Evolutionary conservation across 2,888 invertebrate genomes (phyloP), one percentile per base, ranked within the genome.

Genomic region (Epinotia brunnichana): DNA sequence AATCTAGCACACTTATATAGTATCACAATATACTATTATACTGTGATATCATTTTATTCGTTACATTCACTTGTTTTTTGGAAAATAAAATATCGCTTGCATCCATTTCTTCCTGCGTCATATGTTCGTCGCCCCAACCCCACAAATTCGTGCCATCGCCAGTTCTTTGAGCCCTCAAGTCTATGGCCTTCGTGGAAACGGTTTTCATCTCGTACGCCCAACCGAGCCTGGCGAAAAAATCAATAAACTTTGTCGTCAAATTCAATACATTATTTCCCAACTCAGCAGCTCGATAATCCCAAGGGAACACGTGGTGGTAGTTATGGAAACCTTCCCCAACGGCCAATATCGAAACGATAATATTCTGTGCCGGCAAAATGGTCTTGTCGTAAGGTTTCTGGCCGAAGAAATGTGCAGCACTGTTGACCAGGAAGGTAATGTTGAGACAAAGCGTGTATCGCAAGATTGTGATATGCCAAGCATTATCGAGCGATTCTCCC

Each of bases 381-480:
- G 64, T 77, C 76, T 82, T 85, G 71, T 95, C 90, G 67, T 93
- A 94, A 35, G 93, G 91, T 68, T 86, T 88, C 53, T 85, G 82
- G 1, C 93, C 93, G 85, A 87, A 93, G 41, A 87, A 81, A 82
- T 96, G 95, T 15, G 95, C 95, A 3, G 92, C 94, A 76, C 95
- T 95, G 87, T 96, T 96, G 2, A 96, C 95, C n/a, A 94, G 85
- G 93, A 95, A 95, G 0, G 95, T 95, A 74, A 91, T 66, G 84
- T 96, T 94, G n/a, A 95, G 89, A n/a, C 91, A 91, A 72, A 91
- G 81, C 11, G 90, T 86, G 84, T 95, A 95, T 11, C 95, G 90
- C 19, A 95, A 78, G 54, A 93, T 85, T 3, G 82, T 79, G 0
- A 89, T 78, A 74, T 87, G 84, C 87, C 88, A 90, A 2, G 90